These are phyloP conservation scores for Psilopsiagon aymara DNA, from an alignment of 2,113 vertebrate genomes.

Conservation along the genomic window DNA sequence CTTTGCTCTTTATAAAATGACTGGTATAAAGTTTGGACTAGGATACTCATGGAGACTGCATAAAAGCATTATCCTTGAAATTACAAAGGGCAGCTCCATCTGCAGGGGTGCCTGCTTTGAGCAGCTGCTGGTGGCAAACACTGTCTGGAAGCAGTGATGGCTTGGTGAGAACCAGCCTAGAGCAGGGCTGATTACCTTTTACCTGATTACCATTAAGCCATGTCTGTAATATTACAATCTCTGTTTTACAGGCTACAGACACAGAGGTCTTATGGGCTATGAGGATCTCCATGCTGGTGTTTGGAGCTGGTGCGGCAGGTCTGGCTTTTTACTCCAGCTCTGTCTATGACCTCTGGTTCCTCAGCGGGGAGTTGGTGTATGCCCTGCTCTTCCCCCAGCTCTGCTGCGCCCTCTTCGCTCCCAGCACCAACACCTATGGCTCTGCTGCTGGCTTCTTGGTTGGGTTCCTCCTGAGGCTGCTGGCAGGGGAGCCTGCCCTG, in stretches of 20 bases:
- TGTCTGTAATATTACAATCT: not conserved
- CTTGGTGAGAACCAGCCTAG: not conserved
- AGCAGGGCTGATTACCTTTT: not conserved
- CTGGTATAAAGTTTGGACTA: not conserved
- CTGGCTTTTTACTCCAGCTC: slow-evolving; percentile 81
- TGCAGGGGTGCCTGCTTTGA: not conserved
- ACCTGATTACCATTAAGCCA: rapidly evolving
- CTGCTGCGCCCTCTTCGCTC: slow-evolving; percentile 80
- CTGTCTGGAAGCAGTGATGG: not conserved
- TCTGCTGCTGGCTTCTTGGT: slow-evolving; percentile 72
- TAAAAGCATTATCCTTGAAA: not conserved
- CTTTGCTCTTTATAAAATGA: not conserved
- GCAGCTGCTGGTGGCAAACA: not conserved
- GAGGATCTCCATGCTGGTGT: slow-evolving; percentile 76
- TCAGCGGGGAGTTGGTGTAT: slow-evolving; percentile 83
- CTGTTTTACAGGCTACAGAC: slow-evolving; percentile 78
- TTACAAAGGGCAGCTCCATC: not conserved
- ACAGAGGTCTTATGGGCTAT: slow-evolving; percentile 82
- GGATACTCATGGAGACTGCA: not conserved
- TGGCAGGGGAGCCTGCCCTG: slow-evolving; percentile 79
- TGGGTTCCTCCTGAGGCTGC: slow-evolving; percentile 75
- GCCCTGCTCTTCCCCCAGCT: slow-evolving; percentile 84
- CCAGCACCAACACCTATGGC: slow-evolving; percentile 76
- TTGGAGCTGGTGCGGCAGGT: slow-evolving; percentile 72
- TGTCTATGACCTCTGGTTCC: slow-evolving; percentile 84